A percentile compares a stretch with the other conserved stretches of the same genome.
phyloP scores from a whole-genome alignment of 2,113 vertebrate species.

The Perca flavescens region DNA sequence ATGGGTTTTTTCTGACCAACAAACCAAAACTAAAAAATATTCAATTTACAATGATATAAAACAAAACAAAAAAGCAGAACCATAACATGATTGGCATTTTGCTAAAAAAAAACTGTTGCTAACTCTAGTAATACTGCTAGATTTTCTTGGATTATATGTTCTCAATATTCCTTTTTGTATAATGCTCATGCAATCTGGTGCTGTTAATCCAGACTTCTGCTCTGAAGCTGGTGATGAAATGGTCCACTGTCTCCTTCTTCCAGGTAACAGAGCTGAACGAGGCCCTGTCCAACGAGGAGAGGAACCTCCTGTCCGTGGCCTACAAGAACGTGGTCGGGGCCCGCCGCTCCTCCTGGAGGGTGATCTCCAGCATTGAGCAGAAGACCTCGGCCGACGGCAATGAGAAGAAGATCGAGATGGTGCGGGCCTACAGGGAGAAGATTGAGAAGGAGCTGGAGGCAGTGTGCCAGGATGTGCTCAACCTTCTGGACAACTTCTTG shows the following conservation, averaged over 20 bases:
- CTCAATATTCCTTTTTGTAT: not conserved
- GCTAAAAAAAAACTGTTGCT: not conserved
- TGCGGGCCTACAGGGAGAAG: conserved; percentile 97
- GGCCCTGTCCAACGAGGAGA: conserved; percentile 97
- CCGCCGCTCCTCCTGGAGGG: conserved; percentile 96
- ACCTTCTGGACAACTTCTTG: conserved; percentile 98
- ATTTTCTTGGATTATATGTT: not conserved
- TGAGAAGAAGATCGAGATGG: conserved; percentile 99
- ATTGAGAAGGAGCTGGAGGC: conserved; percentile 99
- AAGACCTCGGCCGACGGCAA: conserved; percentile 98
- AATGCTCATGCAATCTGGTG: not conserved
- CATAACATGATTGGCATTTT: not conserved
- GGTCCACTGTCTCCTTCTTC: conserved; percentile 18
- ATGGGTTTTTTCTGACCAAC: not conserved
- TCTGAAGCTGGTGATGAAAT: conserved; percentile 22
- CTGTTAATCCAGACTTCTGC: not conserved
- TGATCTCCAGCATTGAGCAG: conserved; percentile 99
- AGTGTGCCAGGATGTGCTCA: conserved; percentile 97
- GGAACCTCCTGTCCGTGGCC: conserved; percentile 96
- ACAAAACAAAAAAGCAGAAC: not conserved
- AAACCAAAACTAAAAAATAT: not conserved
- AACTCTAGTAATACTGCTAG: not conserved
- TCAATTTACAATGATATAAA: not conserved
- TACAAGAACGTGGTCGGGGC: conserved; percentile 99
- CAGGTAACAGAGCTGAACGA: conserved; percentile 98